Evolutionary conservation across 2,888 invertebrate species (phyloP).

Genomic region (Eurois occulta): DNA sequence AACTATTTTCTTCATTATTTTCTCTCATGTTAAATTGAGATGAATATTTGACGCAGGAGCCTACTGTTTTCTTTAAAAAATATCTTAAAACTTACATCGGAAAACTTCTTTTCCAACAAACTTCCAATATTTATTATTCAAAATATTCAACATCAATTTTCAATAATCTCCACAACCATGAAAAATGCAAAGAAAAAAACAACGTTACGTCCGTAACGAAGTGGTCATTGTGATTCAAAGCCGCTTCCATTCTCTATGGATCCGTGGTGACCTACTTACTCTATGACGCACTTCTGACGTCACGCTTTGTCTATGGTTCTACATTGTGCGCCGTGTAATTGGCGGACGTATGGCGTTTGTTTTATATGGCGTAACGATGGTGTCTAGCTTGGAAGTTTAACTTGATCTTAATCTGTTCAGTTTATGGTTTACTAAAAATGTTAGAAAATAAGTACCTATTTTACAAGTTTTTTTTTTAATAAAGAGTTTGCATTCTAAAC

Average conservation of each 20-base stretch:
- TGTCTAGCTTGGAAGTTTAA: conserved; percentile 16
- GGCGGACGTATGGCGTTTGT: conserved; percentile 52
- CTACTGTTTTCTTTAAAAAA: too few relatives aligned
- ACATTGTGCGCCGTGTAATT: conserved; percentile 65
- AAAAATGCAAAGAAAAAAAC: conserved; percentile 37
- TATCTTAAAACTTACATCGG: too few relatives aligned
- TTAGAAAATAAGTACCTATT: neutral
- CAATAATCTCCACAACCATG: conserved; percentile 24
- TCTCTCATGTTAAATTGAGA: too few relatives aligned
- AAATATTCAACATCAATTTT: neutral
- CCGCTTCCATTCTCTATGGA: conserved; percentile 52
- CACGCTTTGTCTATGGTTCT: conserved; percentile 70
- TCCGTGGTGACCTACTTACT: conserved; percentile 72
- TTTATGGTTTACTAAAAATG: neutral
- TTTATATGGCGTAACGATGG: conserved; percentile 30
- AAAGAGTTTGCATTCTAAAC: neutral
- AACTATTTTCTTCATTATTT: too few relatives aligned
- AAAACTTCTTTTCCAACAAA: too few relatives aligned
- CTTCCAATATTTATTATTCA: neutral
- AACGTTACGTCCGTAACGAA: conserved; percentile 54
- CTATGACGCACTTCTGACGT: conserved; percentile 77
- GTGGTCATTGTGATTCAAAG: conserved; percentile 61
- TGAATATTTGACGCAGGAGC: too few relatives aligned
- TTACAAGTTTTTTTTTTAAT: neutral
- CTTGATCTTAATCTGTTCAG: conserved; percentile 26